Base-by-base conservation (phyloP, 2,888 invertebrate genomes). In the Leucophenga maculata region DNA sequence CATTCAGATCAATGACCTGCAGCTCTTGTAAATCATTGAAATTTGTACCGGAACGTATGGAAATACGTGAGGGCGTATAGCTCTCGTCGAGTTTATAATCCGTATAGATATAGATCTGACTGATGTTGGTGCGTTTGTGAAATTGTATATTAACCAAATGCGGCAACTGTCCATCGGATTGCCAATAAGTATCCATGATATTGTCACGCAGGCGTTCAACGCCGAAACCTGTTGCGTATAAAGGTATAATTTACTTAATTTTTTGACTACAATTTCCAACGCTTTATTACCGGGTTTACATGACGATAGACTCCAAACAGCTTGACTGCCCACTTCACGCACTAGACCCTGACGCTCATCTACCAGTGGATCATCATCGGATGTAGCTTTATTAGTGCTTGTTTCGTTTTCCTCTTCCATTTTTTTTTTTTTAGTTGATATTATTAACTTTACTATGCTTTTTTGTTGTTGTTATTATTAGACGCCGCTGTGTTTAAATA, bases 1-100 rank as follows among this genome's bases (percentile, higher is more conserved):
- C 99, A 76, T 93, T 93, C 46, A 99, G 88, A 88, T 98, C 97
- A 77, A 97, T 93, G 26, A 97, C 94, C 91, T 98, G 97, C 70
- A 98, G 92, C 89, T 99, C 98, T 88, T 97, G 96, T 44, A 99
- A 90, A 89, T 99, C 98, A 90, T 98, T 97, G 84, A 97, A 97
- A 89, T 98, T 97, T 68, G 96, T 97, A 11, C 98, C 98, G 22
- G 96, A 96, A 82, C 98, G 90, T 74, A 97, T 94, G 0, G 97
- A 97, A 78, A 97, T 95, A 80, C 96, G 93, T 85, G 95, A 97
- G 0, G 99, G 99, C 1, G 99, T 99, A 86, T 99, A 99, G 86
- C 98, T 99, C 89, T 99, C 99, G 89, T 99, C 99, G 50, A 98
- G 90, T 89, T 99, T 99, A 88, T 95, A 99, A 88, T 99, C 99